Base-by-base conservation (phyloP, 2,888 invertebrate genomes). In the Pinctada fucata region DNA sequence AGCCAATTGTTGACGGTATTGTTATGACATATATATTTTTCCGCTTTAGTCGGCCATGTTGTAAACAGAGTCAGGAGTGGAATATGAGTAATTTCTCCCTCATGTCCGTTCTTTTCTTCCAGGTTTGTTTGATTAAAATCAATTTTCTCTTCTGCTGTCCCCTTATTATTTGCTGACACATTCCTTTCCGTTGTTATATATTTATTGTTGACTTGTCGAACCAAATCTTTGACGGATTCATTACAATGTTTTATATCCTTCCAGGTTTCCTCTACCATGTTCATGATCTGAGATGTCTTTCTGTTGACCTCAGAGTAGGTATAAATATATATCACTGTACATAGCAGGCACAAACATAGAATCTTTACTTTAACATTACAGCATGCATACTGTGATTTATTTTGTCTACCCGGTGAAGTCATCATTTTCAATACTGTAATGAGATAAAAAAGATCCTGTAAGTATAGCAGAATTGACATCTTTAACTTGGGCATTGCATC, bases 221-320 rank as follows among this genome's bases (percentile, higher is more conserved):
- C 66, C 79, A 73, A 80, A 13, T 67, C 70, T 63, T 70, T 68
- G n/a, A n/a, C n/a, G n/a, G n/a, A n/a, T n/a, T n/a, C n/a, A n/a
- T n/a, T n/a, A n/a, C n/a, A n/a, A n/a, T n/a, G n/a, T n/a, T n/a
- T n/a, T 3, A 80, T 65, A 45, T 80, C 74, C 49, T 70, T 66
- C 5, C 76, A 64, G 0, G 76, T 74, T 16, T 70, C 74, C 48
- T 74, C 50, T 63, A 80, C 71, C 50, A 80, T 66, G 8, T 80
- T 67, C 6, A 63, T 66, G 4, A 77, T 73, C 10, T 65, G 63
- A n/a, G 71, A 45, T 3, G 76, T 72, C n/a, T 74, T 68, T 0
- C 70, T 50, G 3, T 70, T 77, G 51, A 80, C 70, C 47, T 65
- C 70, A 8, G 79, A 80, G 45, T 76, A 76, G 6, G 71, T 49